These are phyloP conservation scores for Drosophila suboccidentalis DNA, from an alignment of 2,888 invertebrate genomes.

Conservation along the genomic window DNA sequence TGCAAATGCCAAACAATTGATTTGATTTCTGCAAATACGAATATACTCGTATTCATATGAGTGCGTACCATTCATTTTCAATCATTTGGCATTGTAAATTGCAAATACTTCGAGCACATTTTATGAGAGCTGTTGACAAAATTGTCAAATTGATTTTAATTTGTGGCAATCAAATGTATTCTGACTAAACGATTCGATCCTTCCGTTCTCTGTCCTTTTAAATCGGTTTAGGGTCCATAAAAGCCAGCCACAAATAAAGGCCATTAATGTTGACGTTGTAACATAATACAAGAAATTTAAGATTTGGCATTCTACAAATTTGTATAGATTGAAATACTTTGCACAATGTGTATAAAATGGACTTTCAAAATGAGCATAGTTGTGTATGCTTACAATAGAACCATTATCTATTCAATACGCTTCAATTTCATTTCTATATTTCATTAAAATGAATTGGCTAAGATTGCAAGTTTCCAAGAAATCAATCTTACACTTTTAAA, in stretches of 20 bases:
- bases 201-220: conserved; percentile 6
- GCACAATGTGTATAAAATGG: conserved; percentile 1
- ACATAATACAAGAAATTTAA: conserved; percentile 33
- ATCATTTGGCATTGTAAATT: conserved; percentile 64
- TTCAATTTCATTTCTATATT: neutral
- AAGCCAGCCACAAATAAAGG: conserved; percentile 16
- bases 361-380: neutral
- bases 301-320: conserved; percentile 15
- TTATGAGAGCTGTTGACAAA: conserved; percentile 59
- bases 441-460: neutral
- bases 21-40: conserved; percentile 41
- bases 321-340: neutral
- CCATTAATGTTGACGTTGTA: conserved; percentile 23
- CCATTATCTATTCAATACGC: conserved; percentile 2
- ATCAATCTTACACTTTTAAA: neutral
- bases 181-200: conserved; percentile 25
- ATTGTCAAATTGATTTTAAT: conserved; percentile 65
- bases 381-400: conserved; percentile 10
- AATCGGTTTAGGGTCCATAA: conserved; percentile 17
- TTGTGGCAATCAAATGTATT: conserved; percentile 58
- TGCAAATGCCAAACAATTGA: conserved; percentile 71
- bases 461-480: neutral
- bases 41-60: neutral
- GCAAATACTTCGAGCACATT: conserved; percentile 49
- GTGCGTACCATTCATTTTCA: conserved; percentile 40